phyloP scores from a whole-genome alignment of 2,888 invertebrate genomes.

The Tenthredo livida region DNA sequence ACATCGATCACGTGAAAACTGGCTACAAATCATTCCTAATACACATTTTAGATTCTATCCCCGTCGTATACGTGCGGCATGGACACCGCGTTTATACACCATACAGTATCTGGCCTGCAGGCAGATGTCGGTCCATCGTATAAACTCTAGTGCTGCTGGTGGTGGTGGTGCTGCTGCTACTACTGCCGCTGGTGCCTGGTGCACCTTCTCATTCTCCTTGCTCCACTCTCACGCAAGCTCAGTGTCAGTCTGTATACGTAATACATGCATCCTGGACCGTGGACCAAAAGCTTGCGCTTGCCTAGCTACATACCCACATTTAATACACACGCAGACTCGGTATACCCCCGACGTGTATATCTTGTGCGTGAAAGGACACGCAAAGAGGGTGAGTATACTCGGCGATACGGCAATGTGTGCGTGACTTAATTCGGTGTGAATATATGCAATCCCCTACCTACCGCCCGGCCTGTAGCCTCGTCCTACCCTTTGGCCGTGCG shows the following conservation, averaged over 20 bases:
- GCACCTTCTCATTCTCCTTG: constrained; percentile 63
- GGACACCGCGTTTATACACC: not conserved
- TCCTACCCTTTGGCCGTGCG: constrained; percentile 63
- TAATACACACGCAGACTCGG: constrained; percentile 50
- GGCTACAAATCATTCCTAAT: constrained; percentile 68
- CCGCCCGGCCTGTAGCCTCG: constrained; percentile 35
- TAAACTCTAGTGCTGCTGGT: constrained; percentile 55
- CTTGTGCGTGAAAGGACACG: constrained; percentile 70
- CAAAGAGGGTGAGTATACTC: constrained; percentile 69
- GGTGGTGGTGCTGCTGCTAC: not conserved
- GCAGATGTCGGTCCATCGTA: constrained; percentile 86
- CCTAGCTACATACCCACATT: constrained; percentile 25
- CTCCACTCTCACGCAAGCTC: constrained; percentile 70
- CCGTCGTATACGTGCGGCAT: constrained; percentile 54
- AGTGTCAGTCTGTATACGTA: not conserved
- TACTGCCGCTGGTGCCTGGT: constrained; percentile 51
- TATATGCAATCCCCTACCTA: constrained; percentile 68
- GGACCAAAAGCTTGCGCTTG: constrained; percentile 71
- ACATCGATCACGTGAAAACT: constrained; percentile 60
- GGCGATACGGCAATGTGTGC: constrained; percentile 64
- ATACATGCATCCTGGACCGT: constrained; percentile 15
- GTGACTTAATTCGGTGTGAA: constrained; percentile 76
- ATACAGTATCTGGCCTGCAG: constrained; percentile 76
- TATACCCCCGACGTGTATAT: constrained; percentile 38
- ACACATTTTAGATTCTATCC: constrained; percentile 69